phyloP scores from a whole-genome alignment of 2,888 invertebrate species.

The Lymantria dispar region DNA sequence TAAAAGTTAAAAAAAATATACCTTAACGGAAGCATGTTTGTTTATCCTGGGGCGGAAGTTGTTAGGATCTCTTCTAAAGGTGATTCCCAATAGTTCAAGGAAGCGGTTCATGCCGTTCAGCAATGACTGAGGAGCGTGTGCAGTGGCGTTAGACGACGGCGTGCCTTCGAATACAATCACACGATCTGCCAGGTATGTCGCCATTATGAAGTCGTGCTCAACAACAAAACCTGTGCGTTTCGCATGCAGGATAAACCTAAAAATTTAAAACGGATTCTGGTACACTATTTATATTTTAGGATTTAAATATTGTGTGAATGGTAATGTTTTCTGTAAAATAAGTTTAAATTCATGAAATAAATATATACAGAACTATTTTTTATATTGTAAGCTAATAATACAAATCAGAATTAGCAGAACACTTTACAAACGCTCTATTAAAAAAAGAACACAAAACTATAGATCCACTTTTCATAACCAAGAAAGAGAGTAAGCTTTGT shows the following conservation, averaged over 20 bases:
- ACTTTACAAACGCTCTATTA: no score
- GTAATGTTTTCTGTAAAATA: no score
- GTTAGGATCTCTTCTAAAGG: slow-evolving; percentile 99
- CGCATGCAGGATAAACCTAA: slow-evolving; percentile 97
- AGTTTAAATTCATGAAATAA: no score
- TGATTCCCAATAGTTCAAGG: slow-evolving; percentile 96
- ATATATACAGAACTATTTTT: no score
- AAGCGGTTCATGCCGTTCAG: slow-evolving; percentile 99
- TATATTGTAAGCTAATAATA: no score
- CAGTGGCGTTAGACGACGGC: slow-evolving; percentile 94
- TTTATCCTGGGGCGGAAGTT: slow-evolving; percentile 99
- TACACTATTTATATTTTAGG: no score
- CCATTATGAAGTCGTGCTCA: slow-evolving; percentile 99
- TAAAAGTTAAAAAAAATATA: slow-evolving; percentile 45
- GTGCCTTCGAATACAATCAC: slow-evolving; percentile 99
- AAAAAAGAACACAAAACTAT: no score
- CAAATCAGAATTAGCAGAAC: no score
- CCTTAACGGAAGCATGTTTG: slow-evolving; percentile 97
- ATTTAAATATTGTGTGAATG: no score
- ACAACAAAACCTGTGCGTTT: slow-evolving; percentile 99
- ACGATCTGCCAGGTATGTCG: slow-evolving; percentile 98
- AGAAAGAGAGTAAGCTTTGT: no score
- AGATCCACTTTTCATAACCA: no score
- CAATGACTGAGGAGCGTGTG: slow-evolving; percentile 95
- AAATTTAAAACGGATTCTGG: slow-evolving; percentile 13